Evolutionary conservation across 2,888 invertebrate species (phyloP), one percentile per base, ranked within the genome.

Genomic region (Linnaemya tessellans): DNA sequence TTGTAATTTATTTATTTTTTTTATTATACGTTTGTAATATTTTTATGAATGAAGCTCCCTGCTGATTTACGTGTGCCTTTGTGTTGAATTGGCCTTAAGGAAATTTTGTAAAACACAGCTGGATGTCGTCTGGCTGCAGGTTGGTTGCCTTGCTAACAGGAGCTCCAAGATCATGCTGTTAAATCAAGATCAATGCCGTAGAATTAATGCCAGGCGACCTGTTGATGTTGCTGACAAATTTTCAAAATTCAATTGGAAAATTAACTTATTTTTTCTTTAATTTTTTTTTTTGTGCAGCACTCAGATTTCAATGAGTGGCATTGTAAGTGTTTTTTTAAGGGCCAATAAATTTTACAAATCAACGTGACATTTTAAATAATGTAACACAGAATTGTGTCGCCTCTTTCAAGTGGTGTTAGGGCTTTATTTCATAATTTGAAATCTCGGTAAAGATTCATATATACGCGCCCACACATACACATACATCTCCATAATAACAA

Each of bases 1-100:
- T 60, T 43, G 43, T 70, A 75, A 81, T 49, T 70, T 46, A 41
- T 41, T 46, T 30, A 5, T 30, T 56, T 22, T 35, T 15, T 49
- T 49, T 60, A 13, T 13, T 1, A 41, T 9, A 15, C 49, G 8
- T 18, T 18, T 43, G 9, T 22, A 30, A 54, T n/a, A 68, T 51
- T 80, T 84, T 87, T 73, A 88, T 89, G 88, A 89, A 89, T 89
- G 88, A 89, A 89, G 82, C 84, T 86, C 84, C 88, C 88, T 56
- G 88, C 87, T 89, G 88, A 58, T 49, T 73, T 49, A 49, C 49
- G 88, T 77, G 60, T 56, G 68, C 38, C 41, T 25, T 64, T 51
- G 25, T 51, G 22, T 58, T 25, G 13, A 13, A 18, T 41, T 43
- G 35, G 65, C 35, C 20, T 58, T 80, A 43, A 70, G 22, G 22